Conservation (phyloP, 2,888 invertebrate genomes). For the Desoria tigrina region DNA sequence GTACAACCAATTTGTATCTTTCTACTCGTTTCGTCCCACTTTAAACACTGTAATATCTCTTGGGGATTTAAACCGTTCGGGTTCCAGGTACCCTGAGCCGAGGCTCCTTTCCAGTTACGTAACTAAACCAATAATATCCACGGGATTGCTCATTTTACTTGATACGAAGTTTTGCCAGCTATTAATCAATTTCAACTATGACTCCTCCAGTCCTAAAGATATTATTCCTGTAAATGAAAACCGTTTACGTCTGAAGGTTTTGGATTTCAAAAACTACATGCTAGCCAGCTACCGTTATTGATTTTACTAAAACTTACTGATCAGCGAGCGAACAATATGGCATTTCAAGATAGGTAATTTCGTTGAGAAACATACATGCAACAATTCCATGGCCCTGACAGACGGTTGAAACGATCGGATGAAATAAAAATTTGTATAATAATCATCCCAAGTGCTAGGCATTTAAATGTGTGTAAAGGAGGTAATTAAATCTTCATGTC, state of each 20-base stretch:
- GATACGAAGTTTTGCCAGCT: slow-evolving; percentile 12
- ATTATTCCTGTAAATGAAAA: no score
- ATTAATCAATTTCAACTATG: slow-evolving; percentile 16
- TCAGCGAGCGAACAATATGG: no score
- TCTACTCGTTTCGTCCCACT: slow-evolving; percentile 15
- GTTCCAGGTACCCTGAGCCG: neutral
- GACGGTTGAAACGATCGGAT: no score
- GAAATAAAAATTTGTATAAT: no score
- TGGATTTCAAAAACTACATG: no score
- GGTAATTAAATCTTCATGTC: slow-evolving; percentile 3
- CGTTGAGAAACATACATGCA: no score
- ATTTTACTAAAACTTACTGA: no score
- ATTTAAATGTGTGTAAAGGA: slow-evolving; percentile 8
- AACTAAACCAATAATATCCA: slow-evolving; percentile 16
- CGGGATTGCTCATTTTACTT: slow-evolving; percentile 1
- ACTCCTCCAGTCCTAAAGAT: neutral
- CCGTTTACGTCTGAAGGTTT: no score
- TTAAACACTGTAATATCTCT: slow-evolving; percentile 19
- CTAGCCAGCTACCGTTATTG: no score
- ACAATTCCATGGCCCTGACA: no score
- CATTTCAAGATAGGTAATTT: no score
- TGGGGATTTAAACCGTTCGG: no score
- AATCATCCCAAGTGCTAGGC: neutral
- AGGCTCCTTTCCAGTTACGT: neutral
- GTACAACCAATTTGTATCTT: slow-evolving; percentile 22